Evolutionary conservation across 2,888 invertebrate genomes (phyloP), one percentile per base, ranked within the genome.

Genomic region (Hylaea fasciaria): DNA sequence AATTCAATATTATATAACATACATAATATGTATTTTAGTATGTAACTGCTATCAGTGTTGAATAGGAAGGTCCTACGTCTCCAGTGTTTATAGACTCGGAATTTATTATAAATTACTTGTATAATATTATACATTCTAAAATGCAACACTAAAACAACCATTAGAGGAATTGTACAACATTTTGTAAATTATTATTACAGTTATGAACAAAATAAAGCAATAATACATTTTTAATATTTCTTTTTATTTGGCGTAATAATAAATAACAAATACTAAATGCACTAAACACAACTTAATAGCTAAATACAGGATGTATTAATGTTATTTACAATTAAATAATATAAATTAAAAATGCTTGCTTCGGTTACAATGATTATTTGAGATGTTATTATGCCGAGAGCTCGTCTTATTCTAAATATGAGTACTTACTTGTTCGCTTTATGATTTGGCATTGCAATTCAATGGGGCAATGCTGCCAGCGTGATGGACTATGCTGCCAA

Each of bases 191-290:
- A 50, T 64, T 61, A 58, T 53, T 68, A 57, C 58, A 71, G 70
- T 57, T 65, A 59, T 57, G 46, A 68, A 66, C 59, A 57, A 72
- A 70, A 73, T 68, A 74, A 70, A 66, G n/a, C 7, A 62, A 61
- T 58, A 62, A 65, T 55, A 52, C 61, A 66, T 64, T n/a, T 12
- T 58, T 68, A 70, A 65, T 50, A 54, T 64, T 63, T 69, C 56
- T 68, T 77, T 32, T 71, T 71, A 73, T 80, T 81, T 81, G 72
- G 75, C 72, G 67, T 78, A 77, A 76, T 70, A 69, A 74, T 72
- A 70, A 73, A 73, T 71, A 74, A 70, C 63, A 75, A 32, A 69
- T 72, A 68, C 72, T 82, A 81, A 78, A 78, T 76, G 77, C 76
- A 71, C 62, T 71, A 65, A 63, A 62, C 56, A 62, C 64, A 58